Conservation (phyloP, 30 jellyfish, hydroid and myxozoan species). For the Hydractinia symbiolongicarpus region DNA sequence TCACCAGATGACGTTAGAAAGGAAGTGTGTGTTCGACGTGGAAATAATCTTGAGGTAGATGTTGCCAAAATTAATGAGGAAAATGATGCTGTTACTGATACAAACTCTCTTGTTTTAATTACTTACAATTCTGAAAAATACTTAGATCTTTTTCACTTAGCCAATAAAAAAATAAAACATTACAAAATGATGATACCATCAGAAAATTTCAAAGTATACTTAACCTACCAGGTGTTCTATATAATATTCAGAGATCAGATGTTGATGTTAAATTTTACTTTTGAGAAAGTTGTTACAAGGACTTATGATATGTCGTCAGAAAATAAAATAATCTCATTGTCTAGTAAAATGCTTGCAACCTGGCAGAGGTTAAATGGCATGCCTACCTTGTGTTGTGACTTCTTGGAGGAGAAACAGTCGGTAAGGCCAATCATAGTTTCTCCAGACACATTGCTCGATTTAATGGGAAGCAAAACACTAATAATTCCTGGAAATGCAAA, state of each 20-base stretch:
- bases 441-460: neutral
- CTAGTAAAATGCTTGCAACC: slow-evolving; percentile 3
- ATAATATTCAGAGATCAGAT: neutral
- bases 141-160: slow-evolving; percentile 3
- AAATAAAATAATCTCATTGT: neutral
- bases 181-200: neutral
- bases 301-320: neutral
- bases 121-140: neutral
- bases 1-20: neutral
- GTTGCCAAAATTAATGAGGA: neutral
- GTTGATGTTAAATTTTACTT: slow-evolving; percentile 10
- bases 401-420: neutral
- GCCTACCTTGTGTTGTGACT: neutral
- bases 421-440: neutral
- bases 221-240: slow-evolving; percentile 12
- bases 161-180: slow-evolving; percentile 11
- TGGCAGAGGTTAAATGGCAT: neutral
- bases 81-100: slow-evolving; percentile 11
- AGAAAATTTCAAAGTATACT: neutral
- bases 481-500: neutral
- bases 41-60: neutral
- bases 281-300: neutral
- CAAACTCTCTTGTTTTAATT: slow-evolving; percentile 17
- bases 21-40: slow-evolving; percentile 23
- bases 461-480: slow-evolving; percentile 1